Conservation (phyloP, 2,113 vertebrate species). For the Nothocercus nigrocapillus region DNA sequence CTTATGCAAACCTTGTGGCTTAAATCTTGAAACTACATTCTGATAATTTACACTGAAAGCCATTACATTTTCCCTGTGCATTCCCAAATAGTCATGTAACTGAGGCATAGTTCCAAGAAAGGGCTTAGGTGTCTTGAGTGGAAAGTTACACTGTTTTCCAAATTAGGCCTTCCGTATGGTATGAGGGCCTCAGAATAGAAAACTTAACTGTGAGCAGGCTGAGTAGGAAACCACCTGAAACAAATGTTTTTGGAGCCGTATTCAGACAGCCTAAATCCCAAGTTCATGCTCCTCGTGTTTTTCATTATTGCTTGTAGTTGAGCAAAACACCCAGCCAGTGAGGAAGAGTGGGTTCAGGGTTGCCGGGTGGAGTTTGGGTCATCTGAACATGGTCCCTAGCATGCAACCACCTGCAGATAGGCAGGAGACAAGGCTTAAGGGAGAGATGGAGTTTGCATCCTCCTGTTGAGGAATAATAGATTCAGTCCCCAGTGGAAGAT, state of each 20-base stretch:
- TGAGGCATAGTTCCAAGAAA: neutral
- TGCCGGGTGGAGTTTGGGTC: neutral
- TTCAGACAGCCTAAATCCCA: neutral
- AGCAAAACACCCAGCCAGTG: neutral
- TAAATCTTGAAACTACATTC: neutral
- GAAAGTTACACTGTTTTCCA: neutral
- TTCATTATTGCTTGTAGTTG: neutral
- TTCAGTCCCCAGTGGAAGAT: fast-evolving
- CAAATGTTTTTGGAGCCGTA: neutral
- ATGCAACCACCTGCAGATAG: neutral
- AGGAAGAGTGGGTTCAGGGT: neutral
- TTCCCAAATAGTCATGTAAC: neutral
- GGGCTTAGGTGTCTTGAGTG: neutral
- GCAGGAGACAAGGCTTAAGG: neutral
- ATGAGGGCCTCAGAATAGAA: neutral
- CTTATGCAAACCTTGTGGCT: neutral
- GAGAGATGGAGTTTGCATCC: neutral
- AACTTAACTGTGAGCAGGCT: neutral
- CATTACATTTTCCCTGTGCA: neutral
- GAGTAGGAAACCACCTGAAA: neutral
- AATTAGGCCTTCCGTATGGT: neutral
- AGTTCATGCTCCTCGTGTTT: neutral
- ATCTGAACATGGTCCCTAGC: neutral
- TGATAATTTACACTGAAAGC: neutral
- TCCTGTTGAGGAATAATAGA: neutral